Percentiles rank a stretch among this genome's conserved stretches.
phyloP scores from a whole-genome alignment of 2,888 invertebrate species.

The Norana najaformis region DNA sequence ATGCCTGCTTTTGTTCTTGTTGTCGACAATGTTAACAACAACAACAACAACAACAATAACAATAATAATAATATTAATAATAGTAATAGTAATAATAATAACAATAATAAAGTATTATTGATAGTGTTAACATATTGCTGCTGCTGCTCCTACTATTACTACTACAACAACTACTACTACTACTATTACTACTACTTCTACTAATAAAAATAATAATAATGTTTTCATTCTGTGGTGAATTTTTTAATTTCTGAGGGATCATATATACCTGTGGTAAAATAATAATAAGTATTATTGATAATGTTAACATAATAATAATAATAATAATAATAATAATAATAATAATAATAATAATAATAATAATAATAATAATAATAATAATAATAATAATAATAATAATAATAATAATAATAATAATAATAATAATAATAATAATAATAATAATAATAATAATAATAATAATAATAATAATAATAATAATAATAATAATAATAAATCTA shows the following conservation, averaged over 20 bases:
- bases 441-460: constrained; percentile 16
- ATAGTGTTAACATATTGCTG: background rate
- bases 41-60: background rate
- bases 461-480: background rate
- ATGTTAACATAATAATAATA: background rate
- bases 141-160: constrained; percentile 21
- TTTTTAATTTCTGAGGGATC: too few relatives aligned
- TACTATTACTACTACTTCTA: constrained; percentile 22
- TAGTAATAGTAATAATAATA: too few relatives aligned
- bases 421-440: constrained; percentile 14
- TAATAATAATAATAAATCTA: background rate
- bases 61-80: too few relatives aligned
- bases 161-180: constrained; percentile 26
- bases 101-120: background rate
- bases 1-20: background rate
- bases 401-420: background rate
- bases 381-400: background rate
- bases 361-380: background rate
- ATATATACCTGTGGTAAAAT: too few relatives aligned
- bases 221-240: too few relatives aligned
- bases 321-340: background rate
- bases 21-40: background rate
- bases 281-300: too few relatives aligned
- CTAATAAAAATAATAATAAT: background rate
- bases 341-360: background rate